These are phyloP conservation scores for Acropora yongei DNA, from an alignment of 64 coral and sea anemone species.

Conservation along the genomic window DNA sequence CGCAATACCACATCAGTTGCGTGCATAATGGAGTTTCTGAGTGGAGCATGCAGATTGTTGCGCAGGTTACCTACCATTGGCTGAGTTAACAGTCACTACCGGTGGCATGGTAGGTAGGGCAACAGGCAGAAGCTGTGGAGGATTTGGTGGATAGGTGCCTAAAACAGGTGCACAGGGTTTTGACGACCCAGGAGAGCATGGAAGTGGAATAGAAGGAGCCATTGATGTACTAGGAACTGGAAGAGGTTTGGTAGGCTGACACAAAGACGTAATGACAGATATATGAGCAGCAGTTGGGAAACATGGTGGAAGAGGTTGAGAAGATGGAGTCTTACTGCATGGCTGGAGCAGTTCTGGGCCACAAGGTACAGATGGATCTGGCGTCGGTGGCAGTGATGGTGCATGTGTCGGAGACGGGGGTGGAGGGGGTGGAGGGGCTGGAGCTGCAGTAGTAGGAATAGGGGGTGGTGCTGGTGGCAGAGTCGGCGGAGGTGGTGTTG, in stretches of 20 bases:
- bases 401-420: not conserved
- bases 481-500: not conserved
- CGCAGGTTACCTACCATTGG: not conserved
- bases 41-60: not conserved
- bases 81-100: not conserved
- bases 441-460: not conserved
- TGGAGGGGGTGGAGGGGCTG: not conserved
- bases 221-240: too few relatives aligned
- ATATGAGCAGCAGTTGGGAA: not conserved
- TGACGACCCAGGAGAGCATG: not conserved
- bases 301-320: slow-evolving; percentile 29
- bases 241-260: not conserved
- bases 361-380: not conserved
- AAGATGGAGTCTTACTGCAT: not conserved
- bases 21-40: not conserved
- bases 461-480: not conserved
- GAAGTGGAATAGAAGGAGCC: not conserved
- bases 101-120: slow-evolving; percentile 32
- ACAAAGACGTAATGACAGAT: not conserved
- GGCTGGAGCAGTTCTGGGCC: not conserved
- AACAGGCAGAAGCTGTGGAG: not conserved
- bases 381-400: not conserved
- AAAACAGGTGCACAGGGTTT: not conserved
- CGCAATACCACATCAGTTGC: not conserved
- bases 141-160: not conserved